Evolutionary conservation across 1,140 invertebrate species (phyloP).

Genomic region (Drosophila baimaii): DNA sequence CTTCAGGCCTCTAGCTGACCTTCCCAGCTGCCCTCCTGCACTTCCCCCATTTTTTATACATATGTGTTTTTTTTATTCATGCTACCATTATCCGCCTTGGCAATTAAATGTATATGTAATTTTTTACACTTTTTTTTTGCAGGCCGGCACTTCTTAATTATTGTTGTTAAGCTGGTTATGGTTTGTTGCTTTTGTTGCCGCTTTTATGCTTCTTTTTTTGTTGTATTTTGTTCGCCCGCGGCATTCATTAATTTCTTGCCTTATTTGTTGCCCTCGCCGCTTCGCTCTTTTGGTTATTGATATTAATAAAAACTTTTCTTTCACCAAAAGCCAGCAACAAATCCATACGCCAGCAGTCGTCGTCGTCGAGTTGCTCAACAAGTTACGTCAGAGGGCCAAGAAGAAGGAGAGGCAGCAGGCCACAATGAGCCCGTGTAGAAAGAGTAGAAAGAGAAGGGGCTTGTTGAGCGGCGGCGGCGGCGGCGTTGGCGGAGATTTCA

Average conservation of each 20-base stretch:
- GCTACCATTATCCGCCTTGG: conserved; percentile 35
- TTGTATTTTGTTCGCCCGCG: conserved; percentile 25
- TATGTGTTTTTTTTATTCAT: too few relatives aligned
- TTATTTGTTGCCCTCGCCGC: conserved; percentile 49
- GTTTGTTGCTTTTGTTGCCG: conserved; percentile 26
- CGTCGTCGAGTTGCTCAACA: conserved; percentile 44
- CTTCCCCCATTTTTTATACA: neutral
- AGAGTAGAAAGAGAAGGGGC: conserved; percentile 10
- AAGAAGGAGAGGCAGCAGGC: neutral
- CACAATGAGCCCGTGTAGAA: neutral
- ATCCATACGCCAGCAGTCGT: conserved; percentile 13
- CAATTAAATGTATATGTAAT: conserved; percentile 44
- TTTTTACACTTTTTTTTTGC: conserved; percentile 43
- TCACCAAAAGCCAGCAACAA: conserved; percentile 28
- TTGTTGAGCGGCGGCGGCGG: too few relatives aligned
- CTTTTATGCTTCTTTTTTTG: conserved; percentile 8
- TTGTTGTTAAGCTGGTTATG: conserved; percentile 54
- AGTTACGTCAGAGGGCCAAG: conserved; percentile 38
- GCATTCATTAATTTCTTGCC: conserved; percentile 53
- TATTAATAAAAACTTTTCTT: conserved; percentile 52
- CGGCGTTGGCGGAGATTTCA: conserved; percentile 28
- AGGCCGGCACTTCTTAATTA: conserved; percentile 48
- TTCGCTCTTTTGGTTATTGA: conserved; percentile 47
- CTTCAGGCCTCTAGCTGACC: conserved; percentile 66
- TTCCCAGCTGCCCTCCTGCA: conserved; percentile 30